Evolutionary conservation across 2,888 invertebrate genomes (phyloP), one percentile per base, ranked within the genome.

Genomic region (Drosophila lutescens): DNA sequence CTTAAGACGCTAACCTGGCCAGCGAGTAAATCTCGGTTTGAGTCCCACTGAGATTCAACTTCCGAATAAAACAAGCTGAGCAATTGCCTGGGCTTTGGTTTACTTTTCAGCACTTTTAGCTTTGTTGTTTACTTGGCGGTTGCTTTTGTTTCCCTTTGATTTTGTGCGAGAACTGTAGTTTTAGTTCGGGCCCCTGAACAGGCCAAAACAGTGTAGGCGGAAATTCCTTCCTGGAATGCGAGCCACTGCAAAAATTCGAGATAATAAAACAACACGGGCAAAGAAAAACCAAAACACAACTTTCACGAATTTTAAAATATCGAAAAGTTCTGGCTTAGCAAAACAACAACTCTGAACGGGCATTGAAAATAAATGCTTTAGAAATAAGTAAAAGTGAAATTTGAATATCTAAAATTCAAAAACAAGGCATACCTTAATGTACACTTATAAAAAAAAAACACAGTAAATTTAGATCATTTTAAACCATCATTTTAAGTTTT

Each of bases 111-210:
- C 50, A 62, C 46, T 71, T 47, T 34, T 72, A 13, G 54, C 56
- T 47, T 65, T 67, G 49, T 44, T 78, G 78, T 84, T 83, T 83
- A 78, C 71, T 78, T 67, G 74, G 75, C 67, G 73, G 77, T 78
- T 79, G 57, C 81, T 72, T 79, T 80, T 80, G 78, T 78, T 56
- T 65, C 57, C 55, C 68, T 70, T 70, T 59, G 62, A 71, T 62
- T 69, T 69, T 56, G 41, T 77, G 32, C 32, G 23, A 34, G 26
- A 47, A 40, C 34, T 54, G 46, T 17, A 43, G 63, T 81, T 56
- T 79, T 67, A 66, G 58, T 46, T 65, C 60, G 58, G 44, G 46
- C 65, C 57, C 20, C 23, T 4, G 8, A 46, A 38, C 26, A 32
- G 20, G 17, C 40, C 40, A 47, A 41, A 49, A 5, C 41, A 17